Percentiles rank a stretch among this genome's conserved stretches.
Conservation (phyloP, 2,797 vertebrate species). For the Zalophus californianus region DNA sequence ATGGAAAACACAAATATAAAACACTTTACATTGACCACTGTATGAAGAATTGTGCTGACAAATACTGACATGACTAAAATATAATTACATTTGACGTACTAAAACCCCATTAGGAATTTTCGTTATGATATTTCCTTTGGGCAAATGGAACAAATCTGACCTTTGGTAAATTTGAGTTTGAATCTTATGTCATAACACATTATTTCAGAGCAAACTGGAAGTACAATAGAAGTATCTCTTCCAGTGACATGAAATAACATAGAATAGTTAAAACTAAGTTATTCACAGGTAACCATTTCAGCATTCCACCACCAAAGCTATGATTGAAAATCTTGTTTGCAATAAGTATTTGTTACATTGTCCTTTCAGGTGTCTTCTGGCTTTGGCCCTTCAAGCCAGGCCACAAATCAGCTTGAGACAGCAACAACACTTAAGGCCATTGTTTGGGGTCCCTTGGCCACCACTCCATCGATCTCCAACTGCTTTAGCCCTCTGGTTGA, state of each 20-base stretch:
- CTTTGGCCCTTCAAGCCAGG: neutral
- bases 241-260: neutral
- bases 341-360: neutral
- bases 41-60: neutral
- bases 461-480: neutral
- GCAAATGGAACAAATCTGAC: conserved; percentile 28
- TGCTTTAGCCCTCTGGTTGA: neutral
- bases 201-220: conserved; percentile 47
- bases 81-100: conserved; percentile 10
- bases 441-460: neutral
- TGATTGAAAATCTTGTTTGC: neutral
- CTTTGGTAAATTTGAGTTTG: conserved; percentile 9
- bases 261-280: neutral
- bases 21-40: neutral
- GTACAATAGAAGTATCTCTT: neutral
- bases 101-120: conserved; percentile 50
- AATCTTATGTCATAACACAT: conserved; percentile 8
- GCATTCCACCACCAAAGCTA: neutral
- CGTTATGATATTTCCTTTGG: conserved; percentile 49
- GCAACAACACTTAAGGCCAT: neutral
- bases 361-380: neutral
- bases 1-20: neutral
- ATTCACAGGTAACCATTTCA: neutral
- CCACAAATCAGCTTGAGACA: neutral
- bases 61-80: conserved; percentile 44